phyloP scores from a whole-genome alignment of 1,140 invertebrate species.

The Eurosta solidaginis region DNA sequence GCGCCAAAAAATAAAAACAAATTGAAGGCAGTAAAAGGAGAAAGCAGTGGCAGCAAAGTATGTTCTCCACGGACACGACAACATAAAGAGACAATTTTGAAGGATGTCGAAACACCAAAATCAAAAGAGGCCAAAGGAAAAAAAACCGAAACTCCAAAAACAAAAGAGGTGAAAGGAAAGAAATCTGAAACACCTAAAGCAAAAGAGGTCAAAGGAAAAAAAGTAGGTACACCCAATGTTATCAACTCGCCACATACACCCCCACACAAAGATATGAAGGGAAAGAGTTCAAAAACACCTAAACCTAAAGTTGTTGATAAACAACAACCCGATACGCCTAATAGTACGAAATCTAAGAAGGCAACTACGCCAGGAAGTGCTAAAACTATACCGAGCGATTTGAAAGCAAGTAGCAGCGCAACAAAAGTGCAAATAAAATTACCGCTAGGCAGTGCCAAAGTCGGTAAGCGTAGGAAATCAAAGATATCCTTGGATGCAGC shows the following conservation, averaged over 20 bases:
- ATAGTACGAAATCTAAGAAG: background rate
- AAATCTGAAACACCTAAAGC: background rate
- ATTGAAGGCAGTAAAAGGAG: background rate
- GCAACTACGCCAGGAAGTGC: background rate
- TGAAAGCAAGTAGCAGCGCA: slow-evolving; percentile 25
- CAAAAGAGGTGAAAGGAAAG: background rate
- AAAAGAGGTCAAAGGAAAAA: background rate
- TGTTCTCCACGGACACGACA: too few species aligned
- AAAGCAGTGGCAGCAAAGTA: background rate
- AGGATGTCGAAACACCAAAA: slow-evolving; percentile 16
- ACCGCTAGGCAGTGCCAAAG: slow-evolving; percentile 46
- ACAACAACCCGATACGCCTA: background rate
- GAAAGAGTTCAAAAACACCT: background rate
- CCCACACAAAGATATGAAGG: background rate
- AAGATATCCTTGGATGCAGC: slow-evolving; percentile 17
- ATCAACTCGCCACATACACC: too few species aligned
- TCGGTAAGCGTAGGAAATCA: slow-evolving; percentile 46
- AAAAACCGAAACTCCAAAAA: background rate
- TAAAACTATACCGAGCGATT: background rate
- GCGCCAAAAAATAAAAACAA: background rate
- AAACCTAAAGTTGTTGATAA: background rate
- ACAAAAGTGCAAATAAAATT: slow-evolving; percentile 45
- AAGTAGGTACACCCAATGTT: background rate
- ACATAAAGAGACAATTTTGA: too few species aligned
- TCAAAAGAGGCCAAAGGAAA: background rate